These are phyloP conservation scores for Drosophila parabipectinata DNA, from an alignment of 1,140 invertebrate species.

Conservation along the genomic window DNA sequence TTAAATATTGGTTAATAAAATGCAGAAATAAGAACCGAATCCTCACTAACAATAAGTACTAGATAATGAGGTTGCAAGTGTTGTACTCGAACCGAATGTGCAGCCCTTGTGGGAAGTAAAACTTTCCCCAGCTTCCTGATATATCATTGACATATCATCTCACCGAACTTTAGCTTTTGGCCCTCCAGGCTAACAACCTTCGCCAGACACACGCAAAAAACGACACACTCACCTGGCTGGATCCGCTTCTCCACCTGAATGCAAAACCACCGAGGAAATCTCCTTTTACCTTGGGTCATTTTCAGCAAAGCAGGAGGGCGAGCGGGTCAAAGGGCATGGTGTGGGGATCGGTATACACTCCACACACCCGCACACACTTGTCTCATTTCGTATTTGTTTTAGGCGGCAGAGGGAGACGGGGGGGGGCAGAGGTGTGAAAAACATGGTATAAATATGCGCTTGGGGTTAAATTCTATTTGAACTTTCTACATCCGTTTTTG, in stretches of 20 bases:
- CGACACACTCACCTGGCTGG: slow-evolving; percentile 26
- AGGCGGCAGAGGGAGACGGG: slow-evolving; percentile 6
- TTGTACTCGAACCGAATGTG: neutral
- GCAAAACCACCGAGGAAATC: slow-evolving; percentile 64
- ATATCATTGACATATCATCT: slow-evolving; percentile 66
- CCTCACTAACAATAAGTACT: neutral
- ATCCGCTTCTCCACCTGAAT: slow-evolving; percentile 40
- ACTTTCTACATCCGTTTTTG: slow-evolving; percentile 59
- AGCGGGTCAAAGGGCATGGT: slow-evolving; percentile 29
- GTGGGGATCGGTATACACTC: slow-evolving; percentile 17
- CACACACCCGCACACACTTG: slow-evolving; percentile 21
- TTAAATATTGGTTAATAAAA: too few relatives aligned
- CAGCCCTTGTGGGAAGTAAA: slow-evolving; percentile 14
- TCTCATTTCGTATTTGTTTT: slow-evolving; percentile 63
- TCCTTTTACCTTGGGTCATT: slow-evolving; percentile 75
- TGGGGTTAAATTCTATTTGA: slow-evolving; percentile 78
- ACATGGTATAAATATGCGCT: slow-evolving; percentile 73
- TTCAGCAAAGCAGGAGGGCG: slow-evolving; percentile 49
- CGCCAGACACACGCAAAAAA: slow-evolving; percentile 35
- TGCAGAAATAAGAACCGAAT: too few relatives aligned
- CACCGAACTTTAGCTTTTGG: slow-evolving; percentile 50
- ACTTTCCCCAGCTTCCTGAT: slow-evolving; percentile 20
- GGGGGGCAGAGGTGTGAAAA: slow-evolving; percentile 2
- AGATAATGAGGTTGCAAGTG: slow-evolving; percentile 2
- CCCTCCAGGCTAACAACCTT: slow-evolving; percentile 63